Evolutionary conservation across 1,140 invertebrate species (phyloP).

Genomic region (Belonocnema kinseyi): DNA sequence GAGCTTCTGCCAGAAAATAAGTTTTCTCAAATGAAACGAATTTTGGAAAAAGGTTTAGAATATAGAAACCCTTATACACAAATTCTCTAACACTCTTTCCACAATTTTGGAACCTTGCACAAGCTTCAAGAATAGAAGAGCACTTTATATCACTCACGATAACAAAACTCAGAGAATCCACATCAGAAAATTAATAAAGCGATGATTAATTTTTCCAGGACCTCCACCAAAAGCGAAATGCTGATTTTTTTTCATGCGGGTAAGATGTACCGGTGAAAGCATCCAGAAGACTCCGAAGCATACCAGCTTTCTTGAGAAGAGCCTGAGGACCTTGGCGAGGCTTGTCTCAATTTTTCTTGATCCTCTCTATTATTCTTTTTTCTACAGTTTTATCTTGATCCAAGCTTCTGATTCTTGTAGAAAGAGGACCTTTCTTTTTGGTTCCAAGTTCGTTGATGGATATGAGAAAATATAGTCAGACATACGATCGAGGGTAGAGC

Average conservation of each 20-base stretch:
- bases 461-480: background rate
- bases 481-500: background rate
- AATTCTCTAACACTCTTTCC: no score
- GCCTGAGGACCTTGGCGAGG: background rate
- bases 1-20: no score
- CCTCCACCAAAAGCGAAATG: slow-evolving; percentile 20
- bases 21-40: no score
- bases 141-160: no score
- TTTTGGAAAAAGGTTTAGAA: no score
- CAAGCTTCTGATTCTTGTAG: background rate
- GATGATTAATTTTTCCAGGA: background rate
- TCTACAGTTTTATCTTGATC: background rate
- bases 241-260: slow-evolving; percentile 39
- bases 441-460: background rate
- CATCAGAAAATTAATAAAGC: background rate
- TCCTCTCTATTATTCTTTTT: background rate
- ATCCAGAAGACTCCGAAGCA: slow-evolving; percentile 65
- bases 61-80: no score
- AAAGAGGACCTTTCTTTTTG: background rate
- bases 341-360: background rate
- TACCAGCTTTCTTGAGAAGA: slow-evolving; percentile 51
- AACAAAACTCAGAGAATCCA: no score
- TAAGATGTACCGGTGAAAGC: slow-evolving; percentile 61
- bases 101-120: no score
- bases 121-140: no score